Percentiles rank a stretch among this genome's conserved stretches.
phyloP scores from a whole-genome alignment of 2,797 vertebrate genomes.

The Semaprochilodus insignis region DNA sequence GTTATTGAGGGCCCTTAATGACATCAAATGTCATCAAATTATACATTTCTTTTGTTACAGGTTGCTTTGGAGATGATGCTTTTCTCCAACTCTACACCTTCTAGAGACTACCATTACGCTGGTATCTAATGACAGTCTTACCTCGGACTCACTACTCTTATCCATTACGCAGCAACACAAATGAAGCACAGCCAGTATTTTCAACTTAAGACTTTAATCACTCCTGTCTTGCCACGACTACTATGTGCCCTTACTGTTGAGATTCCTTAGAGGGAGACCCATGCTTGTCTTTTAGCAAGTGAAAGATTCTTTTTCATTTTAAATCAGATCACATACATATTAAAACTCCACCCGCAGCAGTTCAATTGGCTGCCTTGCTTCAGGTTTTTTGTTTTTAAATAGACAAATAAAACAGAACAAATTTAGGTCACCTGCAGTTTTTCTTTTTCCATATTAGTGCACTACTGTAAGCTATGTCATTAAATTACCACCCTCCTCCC shows the following conservation, averaged over 20 bases:
- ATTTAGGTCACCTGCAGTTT: too few species aligned
- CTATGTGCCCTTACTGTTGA: not conserved
- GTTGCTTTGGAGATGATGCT: constrained; percentile 80
- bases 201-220: too few species aligned
- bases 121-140: constrained; percentile 69
- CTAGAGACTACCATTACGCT: constrained; percentile 80
- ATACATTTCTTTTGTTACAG: constrained; percentile 59
- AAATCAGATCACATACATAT: too few species aligned
- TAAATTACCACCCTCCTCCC: not conserved
- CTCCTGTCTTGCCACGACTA: too few species aligned
- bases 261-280: not conserved
- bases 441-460: not conserved
- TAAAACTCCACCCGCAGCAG: too few species aligned
- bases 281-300: not conserved
- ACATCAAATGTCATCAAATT: not conserved
- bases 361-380: too few species aligned
- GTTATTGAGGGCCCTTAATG: constrained; percentile 7
- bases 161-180: not conserved
- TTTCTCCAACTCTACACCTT: constrained; percentile 69
- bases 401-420: too few species aligned
- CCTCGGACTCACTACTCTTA: not conserved
- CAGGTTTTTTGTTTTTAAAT: too few species aligned
- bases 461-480: not conserved
- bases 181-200: too few species aligned
- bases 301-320: not conserved